A percentile compares a stretch with the other conserved stretches of the same genome.
Evolutionary conservation across 2,113 vertebrate species (phyloP).

Genomic region (Sula dactylatra): DNA sequence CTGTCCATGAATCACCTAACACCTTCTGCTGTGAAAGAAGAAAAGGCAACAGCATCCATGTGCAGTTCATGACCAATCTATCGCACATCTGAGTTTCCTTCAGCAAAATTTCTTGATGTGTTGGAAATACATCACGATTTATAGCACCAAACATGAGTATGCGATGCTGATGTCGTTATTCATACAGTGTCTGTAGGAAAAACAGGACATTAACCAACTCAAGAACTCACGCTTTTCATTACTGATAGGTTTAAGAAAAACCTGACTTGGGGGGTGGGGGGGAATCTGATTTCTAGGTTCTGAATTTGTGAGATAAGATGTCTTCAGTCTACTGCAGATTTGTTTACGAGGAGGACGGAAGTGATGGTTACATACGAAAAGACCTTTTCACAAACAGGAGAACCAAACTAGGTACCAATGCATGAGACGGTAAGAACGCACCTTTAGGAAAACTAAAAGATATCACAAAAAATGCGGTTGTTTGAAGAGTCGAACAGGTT

Average conservation of each 20-base stretch:
- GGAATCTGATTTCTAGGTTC: background rate
- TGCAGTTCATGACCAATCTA: background rate
- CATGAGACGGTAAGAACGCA: fast-evolving
- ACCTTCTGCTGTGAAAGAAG: background rate
- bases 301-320: background rate
- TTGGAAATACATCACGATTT: background rate
- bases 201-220: background rate
- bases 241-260: background rate
- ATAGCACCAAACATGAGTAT: background rate
- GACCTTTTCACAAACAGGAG: background rate
- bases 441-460: background rate
- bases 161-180: background rate
- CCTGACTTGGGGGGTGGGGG: no score
- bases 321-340: background rate
- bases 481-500: fast-evolving
- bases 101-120: background rate
- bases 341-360: background rate
- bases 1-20: background rate
- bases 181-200: background rate
- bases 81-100: background rate
- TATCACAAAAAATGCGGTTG: background rate
- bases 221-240: background rate
- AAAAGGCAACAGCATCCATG: background rate
- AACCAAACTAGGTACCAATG: background rate
- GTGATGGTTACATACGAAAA: background rate